Conservation (phyloP, 1,140 invertebrate genomes). For the Tetramorium parvispinum region DNA sequence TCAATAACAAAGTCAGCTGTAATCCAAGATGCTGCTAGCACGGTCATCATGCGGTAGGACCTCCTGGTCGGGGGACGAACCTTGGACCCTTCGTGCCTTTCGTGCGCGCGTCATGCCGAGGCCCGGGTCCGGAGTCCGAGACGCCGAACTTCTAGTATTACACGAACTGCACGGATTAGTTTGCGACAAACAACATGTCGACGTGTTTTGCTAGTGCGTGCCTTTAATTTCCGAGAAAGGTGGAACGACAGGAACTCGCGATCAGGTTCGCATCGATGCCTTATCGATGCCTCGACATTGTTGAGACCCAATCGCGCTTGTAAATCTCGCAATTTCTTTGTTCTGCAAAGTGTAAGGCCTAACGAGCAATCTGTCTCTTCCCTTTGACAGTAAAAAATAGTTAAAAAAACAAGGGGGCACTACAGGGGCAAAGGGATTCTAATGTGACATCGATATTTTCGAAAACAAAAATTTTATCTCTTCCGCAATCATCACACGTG, state of each 20-base stretch:
- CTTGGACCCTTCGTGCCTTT: neutral
- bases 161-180: conserved; percentile 40
- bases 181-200: conserved; percentile 48
- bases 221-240: conserved; percentile 45
- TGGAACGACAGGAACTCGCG: neutral
- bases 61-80: conserved; percentile 15
- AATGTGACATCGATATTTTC: neutral
- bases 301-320: conserved; percentile 15
- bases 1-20: conserved; percentile 57
- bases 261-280: conserved; percentile 37
- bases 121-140: conserved; percentile 1
- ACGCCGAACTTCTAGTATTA: conserved; percentile 66
- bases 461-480: neutral
- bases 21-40: conserved; percentile 54
- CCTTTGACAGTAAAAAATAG: neutral
- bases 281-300: conserved; percentile 19
- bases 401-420: neutral
- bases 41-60: conserved; percentile 39
- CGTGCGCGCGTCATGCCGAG: neutral
- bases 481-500: neutral
- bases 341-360: neutral
- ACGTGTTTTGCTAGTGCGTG: conserved; percentile 46
- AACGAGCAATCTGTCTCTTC: neutral
- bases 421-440: neutral
- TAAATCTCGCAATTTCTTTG: conserved; percentile 33